Evolutionary conservation across 2,797 vertebrate species (phyloP).

Genomic region (Sardinella longiceps): DNA sequence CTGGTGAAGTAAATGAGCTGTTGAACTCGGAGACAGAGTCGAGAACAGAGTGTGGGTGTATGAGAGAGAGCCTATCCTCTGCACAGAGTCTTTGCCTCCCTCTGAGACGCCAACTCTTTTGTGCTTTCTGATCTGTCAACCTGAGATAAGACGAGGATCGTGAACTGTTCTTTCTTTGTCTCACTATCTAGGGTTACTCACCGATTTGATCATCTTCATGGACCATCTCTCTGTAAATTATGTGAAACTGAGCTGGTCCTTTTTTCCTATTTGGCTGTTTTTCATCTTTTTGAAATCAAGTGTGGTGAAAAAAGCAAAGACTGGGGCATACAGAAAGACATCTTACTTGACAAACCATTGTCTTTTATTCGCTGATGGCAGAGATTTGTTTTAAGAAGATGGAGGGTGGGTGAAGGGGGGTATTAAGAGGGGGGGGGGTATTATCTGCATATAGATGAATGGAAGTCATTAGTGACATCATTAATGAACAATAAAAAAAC

Average conservation of each 20-base stretch:
- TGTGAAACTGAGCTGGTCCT: not conserved
- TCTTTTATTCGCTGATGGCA: conserved; percentile 47
- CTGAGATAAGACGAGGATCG: not conserved
- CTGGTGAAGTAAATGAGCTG: conserved; percentile 14
- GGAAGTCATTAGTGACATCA: conserved; percentile 54
- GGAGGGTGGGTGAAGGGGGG: conserved; percentile 21
- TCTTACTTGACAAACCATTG: conserved; percentile 40
- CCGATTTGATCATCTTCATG: not conserved
- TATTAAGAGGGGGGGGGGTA: conserved; percentile 23
- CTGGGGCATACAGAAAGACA: not conserved
- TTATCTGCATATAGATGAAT: conserved; percentile 68
- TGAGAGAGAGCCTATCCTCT: not conserved
- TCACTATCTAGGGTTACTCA: not conserved
- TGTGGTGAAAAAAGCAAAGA: not conserved
- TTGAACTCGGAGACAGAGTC: not conserved
- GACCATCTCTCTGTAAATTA: not conserved
- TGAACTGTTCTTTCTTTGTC: not conserved
- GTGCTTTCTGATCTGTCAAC: not conserved
- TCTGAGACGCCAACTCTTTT: not conserved
- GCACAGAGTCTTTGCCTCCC: not conserved
- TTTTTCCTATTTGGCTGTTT: not conserved
- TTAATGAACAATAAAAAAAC: conserved; percentile 65
- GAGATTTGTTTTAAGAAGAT: conserved; percentile 51
- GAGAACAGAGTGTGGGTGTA: conserved; percentile 21
- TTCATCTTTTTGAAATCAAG: not conserved